Evolutionary conservation across 2,797 vertebrate species (phyloP).

Genomic region (Gobionotothen gibberifrons): DNA sequence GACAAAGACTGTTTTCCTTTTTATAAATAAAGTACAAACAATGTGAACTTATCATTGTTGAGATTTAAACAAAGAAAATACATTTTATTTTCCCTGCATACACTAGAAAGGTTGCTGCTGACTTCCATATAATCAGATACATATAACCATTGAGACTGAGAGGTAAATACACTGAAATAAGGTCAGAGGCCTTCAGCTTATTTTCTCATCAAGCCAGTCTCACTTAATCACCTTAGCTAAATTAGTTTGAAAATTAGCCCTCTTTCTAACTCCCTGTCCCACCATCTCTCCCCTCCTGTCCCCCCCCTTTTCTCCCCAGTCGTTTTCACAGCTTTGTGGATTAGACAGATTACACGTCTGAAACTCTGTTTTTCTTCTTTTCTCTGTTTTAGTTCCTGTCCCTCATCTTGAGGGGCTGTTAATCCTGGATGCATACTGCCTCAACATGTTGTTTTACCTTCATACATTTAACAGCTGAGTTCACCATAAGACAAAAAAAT

Average conservation of each 20-base stretch:
- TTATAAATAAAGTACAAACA: not conserved
- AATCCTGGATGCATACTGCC: conserved; percentile 39
- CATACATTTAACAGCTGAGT: not conserved
- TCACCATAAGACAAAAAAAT: not conserved
- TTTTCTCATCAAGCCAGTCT: conserved; percentile 71
- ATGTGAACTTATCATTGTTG: not conserved
- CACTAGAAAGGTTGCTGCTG: not conserved
- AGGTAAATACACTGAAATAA: conserved; percentile 55
- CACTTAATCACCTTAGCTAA: conserved; percentile 79
- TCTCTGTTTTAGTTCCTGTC: conserved; percentile 21
- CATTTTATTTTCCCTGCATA: not conserved
- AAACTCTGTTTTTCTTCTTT: conserved; percentile 74
- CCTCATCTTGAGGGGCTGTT: conserved; percentile 11
- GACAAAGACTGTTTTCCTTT: not conserved
- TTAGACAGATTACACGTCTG: conserved; percentile 83
- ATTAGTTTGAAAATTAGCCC: conserved; percentile 80
- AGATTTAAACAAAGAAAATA: not conserved
- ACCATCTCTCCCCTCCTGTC: conserved; percentile 46
- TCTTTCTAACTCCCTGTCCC: conserved; percentile 51
- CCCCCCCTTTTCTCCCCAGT: conserved; percentile 56
- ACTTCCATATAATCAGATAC: not conserved
- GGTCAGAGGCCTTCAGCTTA: conserved; percentile 65
- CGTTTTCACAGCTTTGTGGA: conserved; percentile 79
- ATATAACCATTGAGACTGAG: not conserved
- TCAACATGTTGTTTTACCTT: conserved; percentile 35